These are phyloP conservation scores for Pammene fasciana DNA, from an alignment of 2,888 invertebrate genomes.

Conservation along the genomic window DNA sequence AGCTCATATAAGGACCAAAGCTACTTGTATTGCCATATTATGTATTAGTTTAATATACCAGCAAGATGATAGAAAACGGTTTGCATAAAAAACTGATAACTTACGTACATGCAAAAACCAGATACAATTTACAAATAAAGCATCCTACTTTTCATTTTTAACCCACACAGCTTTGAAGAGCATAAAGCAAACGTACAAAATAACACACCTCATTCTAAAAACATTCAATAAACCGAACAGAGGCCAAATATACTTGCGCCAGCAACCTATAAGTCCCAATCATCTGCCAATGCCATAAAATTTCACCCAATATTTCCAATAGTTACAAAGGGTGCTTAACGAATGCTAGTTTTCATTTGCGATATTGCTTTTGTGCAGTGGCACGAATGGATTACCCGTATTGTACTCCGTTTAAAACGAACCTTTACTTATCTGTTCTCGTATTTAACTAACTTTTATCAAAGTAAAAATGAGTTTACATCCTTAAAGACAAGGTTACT, in stretches of 20 bases:
- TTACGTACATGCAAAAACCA: too few relatives aligned
- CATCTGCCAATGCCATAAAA: constrained; percentile 37
- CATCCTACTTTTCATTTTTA: not conserved
- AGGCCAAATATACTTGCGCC: constrained; percentile 33
- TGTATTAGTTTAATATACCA: too few relatives aligned
- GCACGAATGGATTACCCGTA: constrained; percentile 66
- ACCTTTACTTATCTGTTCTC: constrained; percentile 9
- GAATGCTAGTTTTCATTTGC: constrained; percentile 70
- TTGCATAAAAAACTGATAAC: not conserved
- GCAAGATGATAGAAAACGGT: not conserved
- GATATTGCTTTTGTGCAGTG: constrained; percentile 76
- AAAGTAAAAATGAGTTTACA: not conserved
- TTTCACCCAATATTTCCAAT: constrained; percentile 55
- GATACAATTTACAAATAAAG: not conserved
- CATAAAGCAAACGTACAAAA: constrained; percentile 10
- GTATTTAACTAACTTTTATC: not conserved
- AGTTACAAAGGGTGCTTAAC: constrained; percentile 71
- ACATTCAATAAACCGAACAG: constrained; percentile 25
- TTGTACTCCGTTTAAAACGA: constrained; percentile 59
- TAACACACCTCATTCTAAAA: constrained; percentile 35
- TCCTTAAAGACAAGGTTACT: not conserved
- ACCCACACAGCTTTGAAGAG: not conserved
- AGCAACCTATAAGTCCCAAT: constrained; percentile 31
- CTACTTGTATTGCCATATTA: too few relatives aligned
- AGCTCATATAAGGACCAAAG: too few relatives aligned